Conservation (phyloP, 2,797 vertebrate species). For the Cossypha heuglini region DNA sequence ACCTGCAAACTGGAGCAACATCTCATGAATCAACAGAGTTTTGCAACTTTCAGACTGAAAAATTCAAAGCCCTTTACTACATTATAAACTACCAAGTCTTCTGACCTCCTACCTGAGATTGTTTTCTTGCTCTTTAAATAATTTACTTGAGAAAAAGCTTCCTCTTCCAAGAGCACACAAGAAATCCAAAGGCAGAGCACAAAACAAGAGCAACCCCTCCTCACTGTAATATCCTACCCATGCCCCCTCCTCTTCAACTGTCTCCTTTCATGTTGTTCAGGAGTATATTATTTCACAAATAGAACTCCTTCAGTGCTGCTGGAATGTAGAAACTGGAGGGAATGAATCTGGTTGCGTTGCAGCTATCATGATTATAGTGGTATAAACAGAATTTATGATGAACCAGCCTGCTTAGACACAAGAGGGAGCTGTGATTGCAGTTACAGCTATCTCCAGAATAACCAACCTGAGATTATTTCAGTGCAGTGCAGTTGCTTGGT, state of each 20-base stretch:
- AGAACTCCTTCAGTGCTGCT: not conserved
- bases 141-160: not conserved
- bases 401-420: conserved; percentile 5
- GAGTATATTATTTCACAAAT: not conserved
- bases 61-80: not conserved
- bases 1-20: not conserved
- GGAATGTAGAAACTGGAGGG: not conserved
- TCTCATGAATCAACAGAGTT: not conserved
- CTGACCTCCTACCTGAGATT: not conserved
- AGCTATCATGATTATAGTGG: not conserved
- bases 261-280: not conserved
- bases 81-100: not conserved
- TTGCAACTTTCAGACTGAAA: not conserved
- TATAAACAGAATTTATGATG: not conserved
- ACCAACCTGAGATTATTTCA: not conserved
- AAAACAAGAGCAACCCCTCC: not conserved
- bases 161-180: not conserved
- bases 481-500: not conserved
- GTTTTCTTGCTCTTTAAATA: not conserved
- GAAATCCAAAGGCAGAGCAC: not conserved
- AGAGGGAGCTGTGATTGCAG: conserved; percentile 58
- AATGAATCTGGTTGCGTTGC: not conserved
- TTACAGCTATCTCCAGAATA: not conserved
- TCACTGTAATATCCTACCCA: not conserved
- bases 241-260: not conserved